Evolutionary conservation across 2,797 vertebrate genomes (phyloP).

Genomic region (Sebastes iracundus): DNA sequence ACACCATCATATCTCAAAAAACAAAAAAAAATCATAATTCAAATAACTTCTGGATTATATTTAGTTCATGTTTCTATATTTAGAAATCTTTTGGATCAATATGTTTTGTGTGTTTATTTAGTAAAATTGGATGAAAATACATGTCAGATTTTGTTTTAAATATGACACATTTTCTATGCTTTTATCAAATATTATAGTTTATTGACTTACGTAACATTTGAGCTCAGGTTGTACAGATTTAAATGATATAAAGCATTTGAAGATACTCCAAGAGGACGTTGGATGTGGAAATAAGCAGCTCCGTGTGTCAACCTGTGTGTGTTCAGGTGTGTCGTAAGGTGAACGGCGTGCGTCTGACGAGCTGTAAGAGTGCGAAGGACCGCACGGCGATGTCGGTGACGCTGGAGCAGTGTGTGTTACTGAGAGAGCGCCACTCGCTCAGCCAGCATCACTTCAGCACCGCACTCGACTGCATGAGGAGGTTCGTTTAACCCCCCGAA

Average conservation of each 20-base stretch:
- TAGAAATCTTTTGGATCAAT: too few relatives aligned
- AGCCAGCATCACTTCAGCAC: slow-evolving; percentile 85
- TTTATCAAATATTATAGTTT: background rate
- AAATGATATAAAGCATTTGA: rapidly evolving
- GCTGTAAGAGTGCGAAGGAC: slow-evolving; percentile 94
- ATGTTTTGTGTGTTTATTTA: too few relatives aligned
- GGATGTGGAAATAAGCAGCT: background rate
- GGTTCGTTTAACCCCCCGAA: slow-evolving; percentile 43
- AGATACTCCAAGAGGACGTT: too few relatives aligned
- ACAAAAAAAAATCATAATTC: too few relatives aligned
- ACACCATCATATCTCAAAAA: too few relatives aligned
- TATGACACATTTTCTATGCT: background rate
- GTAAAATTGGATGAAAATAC: too few relatives aligned
- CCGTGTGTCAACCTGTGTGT: background rate
- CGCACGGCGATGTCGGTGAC: slow-evolving; percentile 93
- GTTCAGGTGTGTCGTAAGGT: slow-evolving; percentile 87
- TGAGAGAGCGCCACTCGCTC: slow-evolving; percentile 87
- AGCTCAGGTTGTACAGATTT: rapidly evolving
- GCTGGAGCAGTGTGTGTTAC: slow-evolving; percentile 88
- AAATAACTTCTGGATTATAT: too few relatives aligned
- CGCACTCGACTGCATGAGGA: slow-evolving; percentile 91
- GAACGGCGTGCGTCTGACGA: slow-evolving; percentile 90
- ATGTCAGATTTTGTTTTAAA: too few relatives aligned
- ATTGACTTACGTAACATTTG: background rate
- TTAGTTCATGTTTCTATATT: too few relatives aligned